phyloP scores from a whole-genome alignment of 2,797 vertebrate species.

The Leptodactylus fallax region DNA sequence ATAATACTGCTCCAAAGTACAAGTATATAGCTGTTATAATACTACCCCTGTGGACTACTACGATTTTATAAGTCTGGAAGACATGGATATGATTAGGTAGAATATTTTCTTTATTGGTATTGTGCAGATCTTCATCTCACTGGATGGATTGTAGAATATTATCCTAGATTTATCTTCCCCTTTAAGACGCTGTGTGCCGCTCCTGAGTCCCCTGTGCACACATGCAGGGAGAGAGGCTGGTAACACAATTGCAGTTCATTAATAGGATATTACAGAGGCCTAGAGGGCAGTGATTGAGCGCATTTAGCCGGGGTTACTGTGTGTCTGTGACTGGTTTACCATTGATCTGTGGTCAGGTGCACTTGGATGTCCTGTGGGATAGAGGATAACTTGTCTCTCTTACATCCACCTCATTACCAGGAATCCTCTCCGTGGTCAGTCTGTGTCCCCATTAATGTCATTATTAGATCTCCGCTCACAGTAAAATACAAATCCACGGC shows the following conservation, averaged over 20 bases:
- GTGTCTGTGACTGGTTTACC: constrained; percentile 21
- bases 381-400: constrained; percentile 18
- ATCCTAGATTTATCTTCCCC: neutral
- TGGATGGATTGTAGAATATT: neutral
- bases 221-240: neutral
- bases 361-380: constrained; percentile 35
- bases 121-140: neutral
- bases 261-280: constrained; percentile 38
- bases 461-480: neutral
- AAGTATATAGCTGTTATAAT: neutral
- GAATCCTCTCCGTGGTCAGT: constrained; percentile 16
- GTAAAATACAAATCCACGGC: neutral
- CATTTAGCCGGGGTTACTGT: constrained; percentile 25
- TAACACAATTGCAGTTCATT: constrained; percentile 22
- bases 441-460: constrained; percentile 30
- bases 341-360: constrained; percentile 46
- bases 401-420: constrained; percentile 40
- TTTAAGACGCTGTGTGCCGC: neutral
- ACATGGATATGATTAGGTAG: neutral
- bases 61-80: neutral
- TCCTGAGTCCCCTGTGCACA: neutral
- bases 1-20: neutral
- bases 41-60: neutral
- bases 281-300: neutral
- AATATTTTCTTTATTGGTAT: neutral